phyloP scores from a whole-genome alignment of 2,113 vertebrate genomes.

The Sapajus apella region DNA sequence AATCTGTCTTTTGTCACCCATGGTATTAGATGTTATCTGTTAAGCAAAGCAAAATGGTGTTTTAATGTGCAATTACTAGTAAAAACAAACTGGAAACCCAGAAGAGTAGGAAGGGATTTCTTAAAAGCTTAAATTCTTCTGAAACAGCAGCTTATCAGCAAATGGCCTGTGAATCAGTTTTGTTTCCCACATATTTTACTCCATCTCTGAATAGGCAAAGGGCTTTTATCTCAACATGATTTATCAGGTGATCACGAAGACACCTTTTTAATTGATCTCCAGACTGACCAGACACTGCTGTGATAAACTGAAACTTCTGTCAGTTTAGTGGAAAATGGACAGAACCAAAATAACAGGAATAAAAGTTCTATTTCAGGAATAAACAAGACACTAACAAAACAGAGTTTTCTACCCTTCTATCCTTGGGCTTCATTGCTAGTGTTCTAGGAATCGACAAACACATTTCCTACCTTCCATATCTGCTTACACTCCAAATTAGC shows the following conservation, averaged over 20 bases:
- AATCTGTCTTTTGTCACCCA: conserved; percentile 58
- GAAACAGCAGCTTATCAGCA: conserved; percentile 35
- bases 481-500: conserved; percentile 58
- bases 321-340: conserved; percentile 52
- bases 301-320: conserved; percentile 80
- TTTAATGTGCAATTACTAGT: conserved; percentile 62
- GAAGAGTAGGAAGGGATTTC: conserved; percentile 18
- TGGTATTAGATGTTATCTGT: conserved; percentile 41
- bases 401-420: conserved; percentile 62
- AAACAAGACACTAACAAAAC: conserved; percentile 65
- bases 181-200: conserved; percentile 45
- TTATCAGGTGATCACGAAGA: conserved; percentile 76
- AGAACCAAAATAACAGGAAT: conserved; percentile 75
- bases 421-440: conserved; percentile 48
- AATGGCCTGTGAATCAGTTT: conserved; percentile 47
- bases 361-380: conserved; percentile 79
- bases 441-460: background rate
- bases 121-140: conserved; percentile 41
- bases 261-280: conserved; percentile 74
- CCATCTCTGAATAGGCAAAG: conserved; percentile 72
- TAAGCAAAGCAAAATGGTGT: conserved; percentile 45
- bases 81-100: conserved; percentile 56
- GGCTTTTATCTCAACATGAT: conserved; percentile 69
- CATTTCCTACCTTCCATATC: background rate
- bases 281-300: conserved; percentile 73